A percentile compares a stretch with the other conserved stretches of the same genome.
Conservation (phyloP, 1,140 invertebrate species). For the Sycobia sp. region DNA sequence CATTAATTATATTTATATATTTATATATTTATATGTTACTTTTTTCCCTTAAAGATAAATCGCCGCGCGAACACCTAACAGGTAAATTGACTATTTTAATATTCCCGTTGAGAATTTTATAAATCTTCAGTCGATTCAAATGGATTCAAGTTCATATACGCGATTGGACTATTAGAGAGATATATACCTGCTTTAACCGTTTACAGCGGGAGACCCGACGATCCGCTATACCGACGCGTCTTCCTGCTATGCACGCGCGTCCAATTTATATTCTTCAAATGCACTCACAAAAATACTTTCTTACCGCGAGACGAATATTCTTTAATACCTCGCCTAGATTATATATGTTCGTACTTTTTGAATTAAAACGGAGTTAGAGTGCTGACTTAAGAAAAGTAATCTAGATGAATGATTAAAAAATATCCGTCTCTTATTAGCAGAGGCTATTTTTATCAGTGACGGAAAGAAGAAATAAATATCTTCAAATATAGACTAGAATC, state of each 20-base stretch:
- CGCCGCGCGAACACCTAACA: slow-evolving; percentile 50
- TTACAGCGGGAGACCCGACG: background rate
- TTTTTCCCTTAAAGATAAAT: slow-evolving; percentile 43
- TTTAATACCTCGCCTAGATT: slow-evolving; percentile 9
- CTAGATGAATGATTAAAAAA: slow-evolving; percentile 23
- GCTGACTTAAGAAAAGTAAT: slow-evolving; percentile 5
- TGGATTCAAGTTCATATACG: slow-evolving; percentile 34
- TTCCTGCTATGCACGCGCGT: too few species aligned
- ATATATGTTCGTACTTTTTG: background rate
- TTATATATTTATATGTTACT: slow-evolving; percentile 33
- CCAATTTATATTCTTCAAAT: too few species aligned
- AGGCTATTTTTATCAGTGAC: slow-evolving; percentile 9
- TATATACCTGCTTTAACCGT: slow-evolving; percentile 9
- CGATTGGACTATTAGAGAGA: slow-evolving; percentile 12
- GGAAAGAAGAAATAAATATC: too few species aligned
- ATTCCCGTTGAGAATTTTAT: slow-evolving; percentile 58
- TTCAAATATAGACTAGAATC: too few species aligned
- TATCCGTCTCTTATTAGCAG: background rate
- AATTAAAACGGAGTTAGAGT: slow-evolving; percentile 7
- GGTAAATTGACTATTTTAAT: slow-evolving; percentile 61
- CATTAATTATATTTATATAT: slow-evolving; percentile 44
- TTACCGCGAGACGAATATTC: slow-evolving; percentile 15
- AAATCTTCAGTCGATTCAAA: slow-evolving; percentile 54
- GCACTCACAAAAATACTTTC: slow-evolving; percentile 23
- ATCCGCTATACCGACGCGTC: too few species aligned